A percentile compares a stretch with the other conserved stretches of the same genome.
These are phyloP conservation scores for Limnephilus marmoratus DNA, from an alignment of 2,888 invertebrate genomes.

Conservation along the genomic window DNA sequence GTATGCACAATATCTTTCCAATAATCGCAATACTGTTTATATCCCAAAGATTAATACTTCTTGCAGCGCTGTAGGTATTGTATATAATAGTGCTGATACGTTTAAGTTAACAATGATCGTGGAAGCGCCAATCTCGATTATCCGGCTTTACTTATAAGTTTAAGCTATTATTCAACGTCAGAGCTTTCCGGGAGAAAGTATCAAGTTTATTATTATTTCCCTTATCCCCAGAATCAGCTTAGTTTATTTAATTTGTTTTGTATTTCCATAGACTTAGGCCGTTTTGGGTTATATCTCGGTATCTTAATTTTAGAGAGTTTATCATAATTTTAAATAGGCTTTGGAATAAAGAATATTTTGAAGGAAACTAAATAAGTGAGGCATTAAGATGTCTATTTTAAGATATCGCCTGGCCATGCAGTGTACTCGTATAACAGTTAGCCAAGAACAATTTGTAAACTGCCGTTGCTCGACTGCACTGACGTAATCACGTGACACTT, in stretches of 20 bases:
- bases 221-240: background rate
- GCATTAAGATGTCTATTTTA: background rate
- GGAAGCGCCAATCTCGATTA: slow-evolving; percentile 21
- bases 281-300: background rate
- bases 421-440: no score
- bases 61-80: background rate
- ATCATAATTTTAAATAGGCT: background rate
- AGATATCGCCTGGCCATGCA: background rate
- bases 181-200: background rate
- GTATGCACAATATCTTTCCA: no score
- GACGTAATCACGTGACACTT: no score
- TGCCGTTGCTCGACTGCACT: no score
- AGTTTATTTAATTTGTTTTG: background rate
- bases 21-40: background rate
- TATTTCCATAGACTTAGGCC: background rate
- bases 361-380: no score
- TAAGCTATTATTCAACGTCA: slow-evolving; percentile 17
- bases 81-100: background rate
- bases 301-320: background rate
- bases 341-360: no score
- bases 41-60: background rate
- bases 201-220: background rate
- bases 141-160: slow-evolving; percentile 27
- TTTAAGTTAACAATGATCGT: slow-evolving; percentile 16
- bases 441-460: no score